Base-by-base conservation (phyloP, 2,113 vertebrate genomes). In the Poecilia latipinna region DNA sequence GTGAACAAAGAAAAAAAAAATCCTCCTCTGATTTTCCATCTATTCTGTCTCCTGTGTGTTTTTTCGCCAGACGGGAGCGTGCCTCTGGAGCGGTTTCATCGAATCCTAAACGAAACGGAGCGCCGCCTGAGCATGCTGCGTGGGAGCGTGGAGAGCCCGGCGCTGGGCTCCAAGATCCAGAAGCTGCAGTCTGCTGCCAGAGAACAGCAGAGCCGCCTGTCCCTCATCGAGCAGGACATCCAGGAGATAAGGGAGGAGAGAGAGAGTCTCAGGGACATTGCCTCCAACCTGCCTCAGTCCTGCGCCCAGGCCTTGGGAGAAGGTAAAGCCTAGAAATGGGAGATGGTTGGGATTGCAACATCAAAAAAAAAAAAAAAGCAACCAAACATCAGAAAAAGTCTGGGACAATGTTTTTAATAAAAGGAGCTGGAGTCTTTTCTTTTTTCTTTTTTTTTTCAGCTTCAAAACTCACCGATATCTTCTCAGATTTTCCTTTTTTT, bases 221-320 rank as follows among this genome's bases (percentile, higher is more conserved):
- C 87, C 60, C 86, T 72, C 0, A 93, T 97, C 0, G 95, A 98
- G 63, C 92, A 82, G 0, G 95, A 96, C 88, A 90, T 99, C 1
- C 92, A 90, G 4, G 96, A 97, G 90, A 96, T 98, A 87, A 87
- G 13, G 0, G 93, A 95, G 0, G 96, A 98, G 92, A 96, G 96
- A 86, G 82, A 87, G 87, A 98, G 96, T 90, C 78, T 99, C 87
- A 95, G 95, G 86, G 96, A 96, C 91, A 97, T 99, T 62, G 89
- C 95, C 77, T 88, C 74, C 33, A 96, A 93, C 81, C 91, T 99
- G 82, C 97, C 97, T 0, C 62, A 92, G 82, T 89, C 92, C 77
- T 99, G 97, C 78, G 91, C 93, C 0, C 73, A 89, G 81, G 86
- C 85, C 80, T 77, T 88, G 63, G 24, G 37, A 48, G 39, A 63